Percentiles rank a stretch among this genome's conserved stretches.
These are phyloP conservation scores for Brachypterus glaber DNA, from an alignment of 2,888 invertebrate species.

Conservation along the genomic window DNA sequence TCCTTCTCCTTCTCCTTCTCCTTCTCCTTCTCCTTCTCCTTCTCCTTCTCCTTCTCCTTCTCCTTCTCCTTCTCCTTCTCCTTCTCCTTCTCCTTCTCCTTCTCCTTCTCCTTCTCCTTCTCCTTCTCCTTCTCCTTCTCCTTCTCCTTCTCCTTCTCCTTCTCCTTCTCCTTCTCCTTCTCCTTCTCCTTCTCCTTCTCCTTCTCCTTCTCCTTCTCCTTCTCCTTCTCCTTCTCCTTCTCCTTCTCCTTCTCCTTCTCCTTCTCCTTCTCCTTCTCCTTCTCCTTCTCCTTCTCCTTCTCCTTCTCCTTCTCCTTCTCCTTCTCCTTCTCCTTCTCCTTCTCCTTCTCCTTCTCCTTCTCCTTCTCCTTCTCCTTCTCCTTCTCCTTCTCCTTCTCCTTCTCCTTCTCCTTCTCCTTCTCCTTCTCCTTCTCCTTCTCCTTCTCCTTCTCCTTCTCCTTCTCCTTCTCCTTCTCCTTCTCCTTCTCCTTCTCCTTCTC, in stretches of 20 bases:
- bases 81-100: constrained; percentile 10
- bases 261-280: constrained; percentile 9
- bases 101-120: constrained; percentile 11
- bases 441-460: constrained; percentile 9
- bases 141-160: constrained; percentile 10
- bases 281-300: constrained; percentile 9
- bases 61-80: constrained; percentile 11
- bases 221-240: constrained; percentile 10
- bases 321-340: constrained; percentile 9
- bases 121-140: constrained; percentile 11
- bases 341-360: constrained; percentile 9
- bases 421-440: constrained; percentile 9
- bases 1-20: no score
- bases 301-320: constrained; percentile 9
- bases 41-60: constrained; percentile 11
- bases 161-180: constrained; percentile 10
- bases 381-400: constrained; percentile 9
- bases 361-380: constrained; percentile 9
- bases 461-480: constrained; percentile 9
- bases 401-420: constrained; percentile 9
- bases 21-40: no score
- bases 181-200: constrained; percentile 10
- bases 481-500: constrained; percentile 9
- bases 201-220: constrained; percentile 10
- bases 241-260: constrained; percentile 9